Evolutionary conservation across 1,140 invertebrate genomes (phyloP).

Genomic region (Leptoteleia sp.): DNA sequence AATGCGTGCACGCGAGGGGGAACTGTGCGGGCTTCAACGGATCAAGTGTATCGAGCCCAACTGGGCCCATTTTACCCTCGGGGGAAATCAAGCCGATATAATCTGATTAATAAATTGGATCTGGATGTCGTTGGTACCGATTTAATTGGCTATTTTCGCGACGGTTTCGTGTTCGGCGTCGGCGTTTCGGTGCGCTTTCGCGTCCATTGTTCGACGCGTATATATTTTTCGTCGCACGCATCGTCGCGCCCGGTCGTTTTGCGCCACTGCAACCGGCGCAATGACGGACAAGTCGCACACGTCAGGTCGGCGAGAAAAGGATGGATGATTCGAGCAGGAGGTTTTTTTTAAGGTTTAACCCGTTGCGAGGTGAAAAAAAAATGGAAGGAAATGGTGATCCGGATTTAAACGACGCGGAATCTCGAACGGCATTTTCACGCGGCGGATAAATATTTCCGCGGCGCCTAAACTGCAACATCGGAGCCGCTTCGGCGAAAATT

Average conservation of each 20-base stretch:
- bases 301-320: slow-evolving; percentile 60
- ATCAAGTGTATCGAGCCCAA: slow-evolving; percentile 73
- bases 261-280: slow-evolving; percentile 50
- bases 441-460: slow-evolving; percentile 36
- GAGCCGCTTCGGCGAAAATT: slow-evolving; percentile 1
- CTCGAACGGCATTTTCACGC: slow-evolving; percentile 24
- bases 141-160: slow-evolving; percentile 77
- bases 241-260: slow-evolving; percentile 35
- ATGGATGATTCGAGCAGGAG: no score
- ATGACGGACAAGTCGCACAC: slow-evolving; percentile 56
- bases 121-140: slow-evolving; percentile 71
- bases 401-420: slow-evolving; percentile 23
- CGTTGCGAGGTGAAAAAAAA: slow-evolving; percentile 69
- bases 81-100: slow-evolving; percentile 81
- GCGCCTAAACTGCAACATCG: slow-evolving; percentile 4
- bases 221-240: slow-evolving; percentile 51
- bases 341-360: no score
- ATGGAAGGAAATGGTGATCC: no score
- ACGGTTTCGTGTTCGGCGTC: slow-evolving; percentile 40
- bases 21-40: slow-evolving; percentile 75
- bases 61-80: slow-evolving; percentile 71
- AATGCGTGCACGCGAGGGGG: slow-evolving; percentile 54
- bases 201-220: slow-evolving; percentile 47
- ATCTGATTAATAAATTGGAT: slow-evolving; percentile 81
- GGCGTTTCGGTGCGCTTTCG: slow-evolving; percentile 50